These are phyloP conservation scores for Neocrepidodera transversa DNA, from an alignment of 2,888 invertebrate genomes.

Conservation along the genomic window DNA sequence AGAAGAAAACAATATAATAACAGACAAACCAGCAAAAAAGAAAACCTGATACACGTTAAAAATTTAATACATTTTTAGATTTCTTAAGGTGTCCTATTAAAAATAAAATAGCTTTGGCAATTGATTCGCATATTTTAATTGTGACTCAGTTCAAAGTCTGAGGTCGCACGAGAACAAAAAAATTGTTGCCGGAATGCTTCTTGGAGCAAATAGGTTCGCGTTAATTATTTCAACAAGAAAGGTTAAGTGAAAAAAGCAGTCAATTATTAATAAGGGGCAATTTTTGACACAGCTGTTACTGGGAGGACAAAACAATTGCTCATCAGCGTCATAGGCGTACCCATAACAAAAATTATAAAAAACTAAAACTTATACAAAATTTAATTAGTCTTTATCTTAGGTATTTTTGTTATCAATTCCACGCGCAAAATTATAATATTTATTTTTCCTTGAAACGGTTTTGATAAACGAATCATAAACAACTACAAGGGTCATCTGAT, in stretches of 20 bases:
- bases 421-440: too few relatives aligned
- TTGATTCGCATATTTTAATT: slow-evolving; percentile 8
- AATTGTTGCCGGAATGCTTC: slow-evolving; percentile 11
- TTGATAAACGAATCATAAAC: too few relatives aligned
- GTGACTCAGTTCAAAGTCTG: slow-evolving; percentile 20
- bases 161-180: slow-evolving; percentile 28
- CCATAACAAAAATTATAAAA: not conserved
- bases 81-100: not conserved
- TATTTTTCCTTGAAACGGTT: too few relatives aligned
- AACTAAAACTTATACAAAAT: too few relatives aligned
- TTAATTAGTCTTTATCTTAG: too few relatives aligned
- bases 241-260: slow-evolving; percentile 40
- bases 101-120: slow-evolving; percentile 11
- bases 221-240: slow-evolving; percentile 36
- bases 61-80: not conserved
- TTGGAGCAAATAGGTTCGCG: slow-evolving; percentile 26
- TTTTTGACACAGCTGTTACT: slow-evolving; percentile 51
- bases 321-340: slow-evolving; percentile 29
- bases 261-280: slow-evolving; percentile 47
- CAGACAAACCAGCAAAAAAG: too few relatives aligned
- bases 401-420: too few relatives aligned
- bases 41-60: too few relatives aligned
- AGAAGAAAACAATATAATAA: too few relatives aligned
- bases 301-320: slow-evolving; percentile 52
- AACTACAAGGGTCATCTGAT: too few relatives aligned